phyloP scores from a whole-genome alignment of 2,888 invertebrate genomes.

The Calephelis perditalis region DNA sequence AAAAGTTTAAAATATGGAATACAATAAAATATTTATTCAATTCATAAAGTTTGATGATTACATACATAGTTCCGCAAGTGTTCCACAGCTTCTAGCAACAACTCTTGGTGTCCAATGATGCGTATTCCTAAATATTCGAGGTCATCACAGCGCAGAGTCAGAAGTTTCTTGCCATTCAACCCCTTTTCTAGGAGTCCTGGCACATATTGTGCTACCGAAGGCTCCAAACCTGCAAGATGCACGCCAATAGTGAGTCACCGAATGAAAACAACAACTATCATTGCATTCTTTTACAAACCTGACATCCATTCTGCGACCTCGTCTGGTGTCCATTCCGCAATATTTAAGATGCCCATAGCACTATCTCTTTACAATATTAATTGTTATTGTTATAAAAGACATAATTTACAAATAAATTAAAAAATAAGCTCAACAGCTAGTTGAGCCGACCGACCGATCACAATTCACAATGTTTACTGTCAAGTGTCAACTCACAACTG shows the following conservation, averaged over 20 bases:
- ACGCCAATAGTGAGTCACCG: slow-evolving; percentile 34
- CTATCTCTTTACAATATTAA: slow-evolving; percentile 22
- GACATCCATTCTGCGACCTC: slow-evolving; percentile 94
- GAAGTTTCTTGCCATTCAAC: slow-evolving; percentile 88
- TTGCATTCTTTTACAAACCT: slow-evolving; percentile 73
- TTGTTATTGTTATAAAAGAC: slow-evolving; percentile 19
- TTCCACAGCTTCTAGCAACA: slow-evolving; percentile 94
- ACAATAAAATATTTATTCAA: slow-evolving; percentile 2
- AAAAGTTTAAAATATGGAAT: not conserved
- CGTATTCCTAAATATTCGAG: slow-evolving; percentile 91
- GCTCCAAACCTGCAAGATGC: slow-evolving; percentile 82
- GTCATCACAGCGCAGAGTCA: slow-evolving; percentile 92
- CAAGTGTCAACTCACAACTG: slow-evolving; percentile 19
- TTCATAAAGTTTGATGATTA: slow-evolving; percentile 27
- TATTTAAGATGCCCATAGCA: slow-evolving; percentile 68
- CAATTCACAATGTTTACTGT: slow-evolving; percentile 21
- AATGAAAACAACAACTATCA: slow-evolving; percentile 26
- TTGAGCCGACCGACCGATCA: slow-evolving; percentile 10
- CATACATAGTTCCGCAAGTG: slow-evolving; percentile 92
- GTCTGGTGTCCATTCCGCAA: slow-evolving; percentile 93
- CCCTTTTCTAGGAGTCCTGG: slow-evolving; percentile 88
- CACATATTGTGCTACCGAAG: slow-evolving; percentile 87
- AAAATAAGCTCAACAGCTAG: slow-evolving; percentile 17
- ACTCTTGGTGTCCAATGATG: slow-evolving; percentile 95
- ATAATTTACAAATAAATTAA: slow-evolving; percentile 24